Evolutionary conservation across 2,888 invertebrate species (phyloP), one percentile per base, ranked within the genome.

Genomic region (Parasteatoda lunata): DNA sequence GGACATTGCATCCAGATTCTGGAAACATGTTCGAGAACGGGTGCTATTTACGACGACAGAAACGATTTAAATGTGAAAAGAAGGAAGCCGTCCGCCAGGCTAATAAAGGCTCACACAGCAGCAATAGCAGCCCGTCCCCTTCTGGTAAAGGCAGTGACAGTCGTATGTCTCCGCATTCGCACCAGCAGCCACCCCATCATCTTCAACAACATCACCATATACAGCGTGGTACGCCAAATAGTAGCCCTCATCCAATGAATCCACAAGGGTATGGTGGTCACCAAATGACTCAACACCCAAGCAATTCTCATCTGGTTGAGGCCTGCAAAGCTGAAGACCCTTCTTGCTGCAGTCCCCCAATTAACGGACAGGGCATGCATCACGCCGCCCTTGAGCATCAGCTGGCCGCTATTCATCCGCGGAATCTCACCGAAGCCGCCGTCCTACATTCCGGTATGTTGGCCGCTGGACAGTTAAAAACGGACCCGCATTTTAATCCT

Each of bases 1-100:
- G 99, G 99, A 97, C 99, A 48, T 94, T 99, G 88, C 99, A 99
- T 91, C 98, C 98, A 0, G 98, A 98, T 91, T 98, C 98, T 89
- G 99, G 99, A 0, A 99, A 99, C 92, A 99, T 99, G 99, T 99
- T 99, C 92, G 99, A 99, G 92, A 99, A 99, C 92, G 99, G 99
- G 3, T 99, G 99, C 92, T 99, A 98, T 91, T 93, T 99, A 90
- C 94, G 99, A 49, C 94, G 99, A 0, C 99, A 99, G 93, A 99
- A 99, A 92, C 94, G 99, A 66, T 99, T 99, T 93, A 99, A 99
- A 92, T 97, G 98, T 91, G 97, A 98, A 92, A 98, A 98, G 93
- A 97, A 98, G 64, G 89, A 89, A 66, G 82, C 91, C 52, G 77
- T 79, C 47, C 77, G 86, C 6, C 82, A 88, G 71, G 83, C 78